Conservation (phyloP, 2,113 vertebrate genomes). For the Myodes glareolus region DNA sequence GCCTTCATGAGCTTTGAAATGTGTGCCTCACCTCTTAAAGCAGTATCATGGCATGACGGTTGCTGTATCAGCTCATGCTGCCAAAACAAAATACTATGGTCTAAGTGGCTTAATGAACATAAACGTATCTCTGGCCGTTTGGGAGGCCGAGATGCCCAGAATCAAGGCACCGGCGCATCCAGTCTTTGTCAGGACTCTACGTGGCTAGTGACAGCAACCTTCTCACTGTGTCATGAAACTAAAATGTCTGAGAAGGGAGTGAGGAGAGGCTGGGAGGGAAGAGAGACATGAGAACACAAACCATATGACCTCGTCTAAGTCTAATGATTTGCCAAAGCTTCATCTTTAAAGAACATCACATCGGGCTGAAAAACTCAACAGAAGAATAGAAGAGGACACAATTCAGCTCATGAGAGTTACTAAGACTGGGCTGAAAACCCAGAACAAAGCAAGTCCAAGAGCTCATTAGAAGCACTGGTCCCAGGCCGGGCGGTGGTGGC, state of each 20-base stretch:
- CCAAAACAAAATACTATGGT: not conserved
- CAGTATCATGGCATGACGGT: not conserved
- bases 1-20: slow-evolving; percentile 9
- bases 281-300: not conserved
- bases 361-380: not conserved
- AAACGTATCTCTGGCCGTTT: not conserved
- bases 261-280: not conserved
- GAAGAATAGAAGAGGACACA: not conserved
- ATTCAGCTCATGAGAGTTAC: not conserved
- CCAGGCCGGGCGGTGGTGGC: rapidly evolving
- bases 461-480: not conserved
- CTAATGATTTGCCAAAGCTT: not conserved
- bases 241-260: not conserved
- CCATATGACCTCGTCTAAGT: not conserved
- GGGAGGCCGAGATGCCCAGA: not conserved
- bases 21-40: not conserved
- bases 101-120: not conserved
- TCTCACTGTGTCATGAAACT: not conserved
- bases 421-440: slow-evolving; percentile 30
- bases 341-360: not conserved
- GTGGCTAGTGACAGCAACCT: not conserved
- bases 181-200: not conserved
- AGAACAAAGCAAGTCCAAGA: slow-evolving; percentile 20
- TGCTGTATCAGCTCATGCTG: not conserved
- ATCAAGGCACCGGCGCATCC: not conserved